phyloP scores from a whole-genome alignment of 2,797 vertebrate species.

The Phrynocephalus vlangalii region DNA sequence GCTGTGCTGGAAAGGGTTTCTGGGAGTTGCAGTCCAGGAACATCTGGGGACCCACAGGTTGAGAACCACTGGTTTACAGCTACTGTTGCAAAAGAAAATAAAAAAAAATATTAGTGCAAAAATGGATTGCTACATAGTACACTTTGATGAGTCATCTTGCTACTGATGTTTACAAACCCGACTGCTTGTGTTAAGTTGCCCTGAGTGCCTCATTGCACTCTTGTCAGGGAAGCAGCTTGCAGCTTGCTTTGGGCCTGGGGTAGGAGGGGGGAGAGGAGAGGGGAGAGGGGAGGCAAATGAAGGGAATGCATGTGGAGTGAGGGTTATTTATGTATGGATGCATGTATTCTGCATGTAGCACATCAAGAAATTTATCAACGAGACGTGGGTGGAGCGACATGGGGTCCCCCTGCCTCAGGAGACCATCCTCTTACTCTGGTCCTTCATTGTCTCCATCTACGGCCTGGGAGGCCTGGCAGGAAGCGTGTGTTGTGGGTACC shows the following conservation, averaged over 20 bases:
- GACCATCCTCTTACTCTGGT: constrained; percentile 88
- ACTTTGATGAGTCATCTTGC: too few relatives aligned
- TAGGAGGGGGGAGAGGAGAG: neutral
- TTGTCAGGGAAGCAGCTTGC: too few relatives aligned
- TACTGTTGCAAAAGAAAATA: too few relatives aligned
- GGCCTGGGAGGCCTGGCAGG: constrained; percentile 89
- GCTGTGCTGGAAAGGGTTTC: too few relatives aligned
- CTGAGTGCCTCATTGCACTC: too few relatives aligned
- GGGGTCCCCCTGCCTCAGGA: constrained; percentile 80
- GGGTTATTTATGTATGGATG: neutral
- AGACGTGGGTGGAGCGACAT: constrained; percentile 85
- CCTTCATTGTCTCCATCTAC: constrained; percentile 89
- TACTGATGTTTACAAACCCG: too few relatives aligned
- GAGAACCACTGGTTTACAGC: too few relatives aligned
- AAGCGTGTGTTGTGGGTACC: constrained; percentile 87
- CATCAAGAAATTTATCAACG: constrained; percentile 90
- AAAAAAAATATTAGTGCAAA: too few relatives aligned
- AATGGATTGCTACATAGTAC: too few relatives aligned
- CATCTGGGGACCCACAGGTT: too few relatives aligned
- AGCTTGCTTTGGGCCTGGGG: neutral
- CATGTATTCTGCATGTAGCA: constrained; percentile 74
- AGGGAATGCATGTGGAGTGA: neutral
- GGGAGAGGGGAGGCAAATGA: neutral
- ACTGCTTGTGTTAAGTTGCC: too few relatives aligned
- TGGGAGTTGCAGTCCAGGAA: too few relatives aligned